Base-by-base conservation (phyloP, 2,113 vertebrate genomes). In the Solea senegalensis region DNA sequence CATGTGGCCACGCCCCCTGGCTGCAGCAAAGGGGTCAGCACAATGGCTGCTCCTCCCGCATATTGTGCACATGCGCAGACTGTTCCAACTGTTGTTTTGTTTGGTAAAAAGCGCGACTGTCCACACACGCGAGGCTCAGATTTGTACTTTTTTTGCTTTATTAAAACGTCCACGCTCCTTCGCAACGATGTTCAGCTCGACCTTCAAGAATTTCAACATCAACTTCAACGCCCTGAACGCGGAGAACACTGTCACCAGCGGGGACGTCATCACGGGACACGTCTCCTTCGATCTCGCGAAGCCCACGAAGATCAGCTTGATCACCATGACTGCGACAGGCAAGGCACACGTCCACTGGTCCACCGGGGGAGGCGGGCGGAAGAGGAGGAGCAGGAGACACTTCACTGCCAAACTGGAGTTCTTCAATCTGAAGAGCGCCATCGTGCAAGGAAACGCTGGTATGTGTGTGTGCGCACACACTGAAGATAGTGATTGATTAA, bases 221-320 rank as follows among this genome's bases (percentile, higher is more conserved):
- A 60, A 60, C 44, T 68, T 89, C 1, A 70, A 78, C 64, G 14
- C n/a, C 0, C 7, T 57, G 3, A 78, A 81, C 5, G 65, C n/a
- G 27, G 45, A 6, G 9, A 45, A 21, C 0, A 59, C 39, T 1
- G 51, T 82, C 40, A 74, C 73, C 21, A 45, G 67, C 0, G 86
- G 82, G 0, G 85, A 89, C 39, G 0, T 49, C 5, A 0, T 91
- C 0, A 65, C 77, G 0, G 87, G 91, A 44, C 41, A 83, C 1
- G 10, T 90, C 9, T 77, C 68, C 55, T 91, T 91, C 40, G 62
- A 77, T 0, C 53, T 90, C 7, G 52, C 58, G 0, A 88, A 87
- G 64, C 7, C 63, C 46, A 86, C 59, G 1, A 88, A 80, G 26
- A 65, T 92, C 51, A 65, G 10, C 0, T 52, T 65, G 0, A 73